Conservation (phyloP, 2,797 vertebrate genomes). For the Clarias laeviceps region DNA sequence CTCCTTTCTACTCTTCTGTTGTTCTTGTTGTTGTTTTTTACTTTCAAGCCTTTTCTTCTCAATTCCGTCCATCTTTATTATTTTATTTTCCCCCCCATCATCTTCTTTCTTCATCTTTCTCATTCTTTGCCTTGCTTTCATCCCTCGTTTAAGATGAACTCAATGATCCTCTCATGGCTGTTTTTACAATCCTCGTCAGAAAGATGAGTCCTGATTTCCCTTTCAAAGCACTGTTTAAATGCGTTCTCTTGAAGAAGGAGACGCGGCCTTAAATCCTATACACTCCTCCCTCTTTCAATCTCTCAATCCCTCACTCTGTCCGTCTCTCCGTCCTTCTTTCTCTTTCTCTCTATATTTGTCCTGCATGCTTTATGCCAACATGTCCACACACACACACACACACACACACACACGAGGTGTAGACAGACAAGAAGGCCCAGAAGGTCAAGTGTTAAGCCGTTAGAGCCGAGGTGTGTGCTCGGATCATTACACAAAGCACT, state of each 20-base stretch:
- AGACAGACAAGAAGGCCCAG: slow-evolving; percentile 44
- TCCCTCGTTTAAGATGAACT: slow-evolving; percentile 61
- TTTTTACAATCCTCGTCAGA: slow-evolving; percentile 75
- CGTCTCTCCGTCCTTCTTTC: not conserved
- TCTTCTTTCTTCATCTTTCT: not conserved
- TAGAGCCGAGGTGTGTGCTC: slow-evolving; percentile 74
- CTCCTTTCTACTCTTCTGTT: not conserved
- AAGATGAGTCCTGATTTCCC: slow-evolving; percentile 79
- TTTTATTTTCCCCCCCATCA: not conserved
- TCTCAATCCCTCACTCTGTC: slow-evolving; percentile 4
- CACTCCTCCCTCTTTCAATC: slow-evolving; percentile 29
- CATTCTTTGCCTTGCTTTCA: not conserved
- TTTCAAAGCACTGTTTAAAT: slow-evolving; percentile 81
- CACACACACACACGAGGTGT: slow-evolving; percentile 19
- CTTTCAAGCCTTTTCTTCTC: not conserved
- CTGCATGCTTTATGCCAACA: slow-evolving; percentile 26
- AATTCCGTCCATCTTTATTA: not conserved
- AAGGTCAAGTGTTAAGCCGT: slow-evolving; percentile 54
- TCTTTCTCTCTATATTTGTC: slow-evolving; percentile 56
- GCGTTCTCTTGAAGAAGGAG: slow-evolving; percentile 62
- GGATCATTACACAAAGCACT: slow-evolving; percentile 80
- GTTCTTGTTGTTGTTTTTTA: not conserved
- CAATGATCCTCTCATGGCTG: slow-evolving; percentile 68
- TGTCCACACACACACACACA: slow-evolving; percentile 22
- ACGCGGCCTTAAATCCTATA: slow-evolving; percentile 59